Evolutionary conservation across 2,113 vertebrate genomes (phyloP), one percentile per base, ranked within the genome.

Genomic region (Sander lucioperca): DNA sequence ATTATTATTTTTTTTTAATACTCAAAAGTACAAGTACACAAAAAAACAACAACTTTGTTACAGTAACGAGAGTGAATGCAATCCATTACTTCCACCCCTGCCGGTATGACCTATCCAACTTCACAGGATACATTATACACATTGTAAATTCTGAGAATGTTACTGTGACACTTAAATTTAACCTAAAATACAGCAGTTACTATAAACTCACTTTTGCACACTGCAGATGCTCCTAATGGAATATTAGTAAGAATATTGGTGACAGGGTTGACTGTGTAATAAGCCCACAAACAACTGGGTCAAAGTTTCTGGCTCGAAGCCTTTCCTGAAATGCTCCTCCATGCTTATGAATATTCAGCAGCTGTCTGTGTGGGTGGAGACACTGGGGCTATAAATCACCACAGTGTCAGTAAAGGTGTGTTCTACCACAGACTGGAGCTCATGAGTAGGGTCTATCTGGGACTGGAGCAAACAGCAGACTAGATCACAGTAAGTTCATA

Each of bases 341-440:
- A 2, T 27, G 45, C 25, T 36, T 73, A 74, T 90, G 77, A 89
- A 89, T 91, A 86, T 89, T 90, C 70, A 90, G n/a, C 48, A 64
- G 67, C 23, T 30, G 23, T 33, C 61, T 6, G 27, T 16, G 81
- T 74, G 87, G 89, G 91, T 33, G 92, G 87, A 45, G 79, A 56
- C 14, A 65, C 1, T 2, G 19, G 33, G 14, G 15, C 8, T 89
- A 85, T 94, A 94, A 90, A 86, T 61, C 48, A 43, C 16, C 64
- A 25, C 48, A 47, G 25, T 7, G 6, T 54, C 14, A 68, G 27
- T 18, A 1, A 69, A 65, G 64, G 16, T 69, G n/a, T 53, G 45
- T 54, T 33, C 61, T 25, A 4, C 21, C 16, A 53, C 45, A 50
- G 56, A 78, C 77, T 54, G 25, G 51, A 84, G 25, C 47, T 64